phyloP scores from a whole-genome alignment of 2,113 vertebrate genomes.

The Tetrao urogallus region DNA sequence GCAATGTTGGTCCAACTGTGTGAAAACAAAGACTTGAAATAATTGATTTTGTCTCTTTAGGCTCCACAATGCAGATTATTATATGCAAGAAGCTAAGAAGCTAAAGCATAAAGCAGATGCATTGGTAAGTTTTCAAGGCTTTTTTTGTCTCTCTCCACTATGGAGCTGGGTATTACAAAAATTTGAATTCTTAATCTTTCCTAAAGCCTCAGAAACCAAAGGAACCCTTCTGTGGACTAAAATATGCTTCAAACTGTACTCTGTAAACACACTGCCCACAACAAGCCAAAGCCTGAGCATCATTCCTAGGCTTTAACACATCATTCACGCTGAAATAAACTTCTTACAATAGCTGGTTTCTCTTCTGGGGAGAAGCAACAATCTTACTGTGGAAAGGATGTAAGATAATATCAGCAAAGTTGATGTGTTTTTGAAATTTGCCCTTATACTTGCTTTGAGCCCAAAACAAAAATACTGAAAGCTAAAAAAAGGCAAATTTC shows the following conservation, averaged over 20 bases:
- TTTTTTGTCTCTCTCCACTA: not conserved
- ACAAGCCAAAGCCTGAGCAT: not conserved
- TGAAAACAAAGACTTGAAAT: slow-evolving; percentile 28
- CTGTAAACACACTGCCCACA: not conserved
- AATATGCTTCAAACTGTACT: not conserved
- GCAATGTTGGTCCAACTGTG: not conserved
- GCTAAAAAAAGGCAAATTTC: not conserved
- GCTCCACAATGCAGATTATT: slow-evolving; percentile 91
- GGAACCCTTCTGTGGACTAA: not conserved
- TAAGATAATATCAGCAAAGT: not conserved
- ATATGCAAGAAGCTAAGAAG: slow-evolving; percentile 97
- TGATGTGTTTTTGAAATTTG: not conserved
- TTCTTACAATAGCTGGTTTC: not conserved
- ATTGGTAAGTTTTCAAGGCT: slow-evolving; percentile 80
- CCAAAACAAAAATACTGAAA: slow-evolving; percentile 14
- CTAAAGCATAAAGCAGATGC: slow-evolving; percentile 96
- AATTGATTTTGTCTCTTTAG: slow-evolving; percentile 77
- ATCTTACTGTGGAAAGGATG: not conserved
- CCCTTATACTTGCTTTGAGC: not conserved
- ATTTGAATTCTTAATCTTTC: not conserved
- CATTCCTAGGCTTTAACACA: not conserved
- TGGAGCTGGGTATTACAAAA: not conserved
- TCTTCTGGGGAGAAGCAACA: not conserved
- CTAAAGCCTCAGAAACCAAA: not conserved
- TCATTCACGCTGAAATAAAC: not conserved